phyloP scores from a whole-genome alignment of 2,888 invertebrate species.

The Omphaloscelis lunosa region DNA sequence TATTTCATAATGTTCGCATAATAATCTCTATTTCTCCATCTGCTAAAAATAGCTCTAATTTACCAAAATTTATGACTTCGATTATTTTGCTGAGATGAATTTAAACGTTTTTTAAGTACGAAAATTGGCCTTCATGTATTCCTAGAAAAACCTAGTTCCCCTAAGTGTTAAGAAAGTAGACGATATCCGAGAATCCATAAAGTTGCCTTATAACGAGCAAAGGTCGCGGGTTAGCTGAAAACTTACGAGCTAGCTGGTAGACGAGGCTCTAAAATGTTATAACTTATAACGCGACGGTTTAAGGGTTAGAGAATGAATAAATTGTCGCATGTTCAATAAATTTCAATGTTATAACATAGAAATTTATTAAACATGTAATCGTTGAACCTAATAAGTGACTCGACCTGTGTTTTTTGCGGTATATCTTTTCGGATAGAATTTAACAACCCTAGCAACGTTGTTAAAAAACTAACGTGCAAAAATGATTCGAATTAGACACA shows the following conservation, averaged over 20 bases:
- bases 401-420: neutral
- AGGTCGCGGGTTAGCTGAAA: slow-evolving; percentile 42
- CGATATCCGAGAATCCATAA: slow-evolving; percentile 46
- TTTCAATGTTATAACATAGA: slow-evolving; percentile 8
- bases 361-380: neutral
- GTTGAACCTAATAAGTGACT: slow-evolving; percentile 14
- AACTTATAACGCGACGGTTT: slow-evolving; percentile 36
- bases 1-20: neutral
- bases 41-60: neutral
- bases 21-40: neutral
- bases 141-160: neutral
- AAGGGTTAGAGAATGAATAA: slow-evolving; percentile 39
- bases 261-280: slow-evolving; percentile 46
- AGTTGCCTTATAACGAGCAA: slow-evolving; percentile 43
- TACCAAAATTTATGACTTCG: neutral
- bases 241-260: slow-evolving; percentile 51
- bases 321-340: slow-evolving; percentile 31
- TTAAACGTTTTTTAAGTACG: neutral
- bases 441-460: neutral
- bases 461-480: neutral
- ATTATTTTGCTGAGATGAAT: neutral
- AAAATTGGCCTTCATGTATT: neutral
- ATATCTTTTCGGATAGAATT: neutral
- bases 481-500: neutral
- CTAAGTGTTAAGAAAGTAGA: slow-evolving; percentile 24